phyloP scores from a whole-genome alignment of 2,888 invertebrate genomes.

The Ceraclea dissimilis region DNA sequence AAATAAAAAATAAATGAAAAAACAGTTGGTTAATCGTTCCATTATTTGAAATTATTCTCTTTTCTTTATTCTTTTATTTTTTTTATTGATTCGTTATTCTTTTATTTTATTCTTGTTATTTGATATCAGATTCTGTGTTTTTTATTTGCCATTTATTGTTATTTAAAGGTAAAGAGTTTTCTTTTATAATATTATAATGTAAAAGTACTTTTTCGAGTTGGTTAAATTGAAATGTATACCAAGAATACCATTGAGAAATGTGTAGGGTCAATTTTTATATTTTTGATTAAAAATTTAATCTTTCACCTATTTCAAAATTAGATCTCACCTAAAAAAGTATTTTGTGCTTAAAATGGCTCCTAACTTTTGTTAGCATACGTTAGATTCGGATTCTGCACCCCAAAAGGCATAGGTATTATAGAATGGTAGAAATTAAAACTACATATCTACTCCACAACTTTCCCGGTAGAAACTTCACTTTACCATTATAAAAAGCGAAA shows the following conservation, averaged over 20 bases:
- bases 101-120: not conserved
- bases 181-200: not conserved
- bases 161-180: slow-evolving; percentile 2
- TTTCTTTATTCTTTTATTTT: not conserved
- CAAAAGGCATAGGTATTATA: no score
- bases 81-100: not conserved
- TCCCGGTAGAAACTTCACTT: no score
- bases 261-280: not conserved
- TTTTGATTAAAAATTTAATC: no score
- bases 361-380: no score
- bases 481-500: no score
- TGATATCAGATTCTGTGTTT: slow-evolving; percentile 1
- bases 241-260: not conserved
- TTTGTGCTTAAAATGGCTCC: no score
- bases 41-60: not conserved
- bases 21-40: not conserved
- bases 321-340: no score
- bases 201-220: not conserved
- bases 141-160: not conserved
- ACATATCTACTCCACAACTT: no score
- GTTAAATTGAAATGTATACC: not conserved
- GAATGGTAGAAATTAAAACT: no score
- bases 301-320: no score
- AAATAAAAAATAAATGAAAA: not conserved
- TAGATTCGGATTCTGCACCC: no score